phyloP scores from a whole-genome alignment of 2,113 vertebrate genomes.

The Tangachromis dhanisi region DNA sequence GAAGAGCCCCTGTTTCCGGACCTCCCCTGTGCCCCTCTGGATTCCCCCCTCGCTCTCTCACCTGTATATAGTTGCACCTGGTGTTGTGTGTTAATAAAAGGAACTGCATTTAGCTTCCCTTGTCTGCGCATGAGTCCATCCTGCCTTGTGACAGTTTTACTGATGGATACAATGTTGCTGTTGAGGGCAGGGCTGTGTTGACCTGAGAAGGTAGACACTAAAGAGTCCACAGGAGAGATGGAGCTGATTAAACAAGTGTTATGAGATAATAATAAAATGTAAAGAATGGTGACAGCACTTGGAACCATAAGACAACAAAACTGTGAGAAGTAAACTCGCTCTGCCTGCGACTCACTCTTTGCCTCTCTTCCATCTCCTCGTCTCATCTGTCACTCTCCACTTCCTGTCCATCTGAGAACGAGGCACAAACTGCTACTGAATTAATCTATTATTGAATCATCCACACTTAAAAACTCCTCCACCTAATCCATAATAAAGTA shows the following conservation, averaged over 20 bases:
- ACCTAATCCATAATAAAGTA: background rate
- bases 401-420: background rate
- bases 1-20: background rate
- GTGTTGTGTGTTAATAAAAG: background rate
- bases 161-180: background rate
- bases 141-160: background rate
- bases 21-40: background rate
- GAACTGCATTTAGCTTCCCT: background rate
- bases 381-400: background rate
- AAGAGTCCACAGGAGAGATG: background rate
- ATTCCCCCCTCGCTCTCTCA: rapidly evolving
- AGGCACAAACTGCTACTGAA: background rate
- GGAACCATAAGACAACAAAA: too few relatives aligned
- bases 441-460: background rate
- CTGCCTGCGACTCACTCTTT: background rate
- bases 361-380: background rate
- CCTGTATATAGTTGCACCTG: background rate
- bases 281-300: background rate
- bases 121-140: background rate
- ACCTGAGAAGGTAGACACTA: background rate
- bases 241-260: background rate
- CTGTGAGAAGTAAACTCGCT: background rate
- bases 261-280: background rate
- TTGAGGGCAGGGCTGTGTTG: background rate
- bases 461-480: background rate